A percentile compares a stretch with the other conserved stretches of the same genome.
These are phyloP conservation scores for Carterocephalus palaemon DNA, from an alignment of 2,888 invertebrate species.

Conservation along the genomic window DNA sequence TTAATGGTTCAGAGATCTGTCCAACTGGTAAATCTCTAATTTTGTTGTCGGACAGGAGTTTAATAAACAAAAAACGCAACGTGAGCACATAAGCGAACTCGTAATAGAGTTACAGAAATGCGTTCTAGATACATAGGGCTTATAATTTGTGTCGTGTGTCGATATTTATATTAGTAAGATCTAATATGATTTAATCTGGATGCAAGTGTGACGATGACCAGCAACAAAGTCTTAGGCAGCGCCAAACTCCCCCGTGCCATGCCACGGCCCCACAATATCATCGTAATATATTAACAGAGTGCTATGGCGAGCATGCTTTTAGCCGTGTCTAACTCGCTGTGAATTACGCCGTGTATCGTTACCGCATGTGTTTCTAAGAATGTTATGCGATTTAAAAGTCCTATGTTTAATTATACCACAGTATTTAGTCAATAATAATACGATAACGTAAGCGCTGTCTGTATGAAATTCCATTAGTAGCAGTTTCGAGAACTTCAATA, in stretches of 20 bases:
- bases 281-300: slow-evolving; percentile 57
- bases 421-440: not conserved
- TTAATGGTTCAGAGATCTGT: no score
- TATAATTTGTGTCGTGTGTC: no score
- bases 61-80: no score
- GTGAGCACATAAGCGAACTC: no score
- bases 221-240: slow-evolving; percentile 26
- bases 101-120: no score
- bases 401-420: not conserved
- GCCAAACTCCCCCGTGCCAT: slow-evolving; percentile 36
- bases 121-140: no score
- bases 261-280: slow-evolving; percentile 39
- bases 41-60: no score
- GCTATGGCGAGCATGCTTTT: slow-evolving; percentile 69
- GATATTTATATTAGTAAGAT: no score
- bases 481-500: not conserved
- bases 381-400: slow-evolving; percentile 22
- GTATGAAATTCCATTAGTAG: no score
- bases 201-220: not conserved
- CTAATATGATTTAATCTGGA: no score
- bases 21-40: no score
- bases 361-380: slow-evolving; percentile 26
- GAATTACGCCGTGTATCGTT: slow-evolving; percentile 32
- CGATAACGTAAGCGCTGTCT: not conserved
- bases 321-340: slow-evolving; percentile 60